Evolutionary conservation across 2,797 vertebrate species (phyloP).

Genomic region (Cichlasoma orientale): DNA sequence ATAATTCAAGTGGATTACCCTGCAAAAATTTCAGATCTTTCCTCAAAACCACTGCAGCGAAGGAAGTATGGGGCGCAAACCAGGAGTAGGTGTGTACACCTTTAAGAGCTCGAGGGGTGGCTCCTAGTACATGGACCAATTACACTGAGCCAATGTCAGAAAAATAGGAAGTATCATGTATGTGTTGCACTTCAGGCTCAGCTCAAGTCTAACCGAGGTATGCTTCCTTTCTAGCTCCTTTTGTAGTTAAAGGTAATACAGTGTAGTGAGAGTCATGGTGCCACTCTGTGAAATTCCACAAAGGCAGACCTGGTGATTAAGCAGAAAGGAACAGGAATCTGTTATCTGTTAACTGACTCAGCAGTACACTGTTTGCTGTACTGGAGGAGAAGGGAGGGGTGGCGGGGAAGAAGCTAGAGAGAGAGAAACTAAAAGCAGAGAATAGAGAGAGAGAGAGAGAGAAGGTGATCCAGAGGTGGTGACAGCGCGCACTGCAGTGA

Average conservation of each 20-base stretch:
- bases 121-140: constrained; percentile 68
- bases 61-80: neutral
- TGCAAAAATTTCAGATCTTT: neutral
- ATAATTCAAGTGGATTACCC: neutral
- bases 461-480: constrained; percentile 59
- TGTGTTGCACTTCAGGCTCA: constrained; percentile 55
- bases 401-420: neutral
- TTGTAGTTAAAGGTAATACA: constrained; percentile 3
- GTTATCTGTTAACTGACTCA: constrained; percentile 70
- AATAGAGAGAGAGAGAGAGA: neutral
- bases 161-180: constrained; percentile 78
- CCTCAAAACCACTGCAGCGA: neutral
- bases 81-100: constrained; percentile 60
- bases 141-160: constrained; percentile 38
- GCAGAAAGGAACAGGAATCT: constrained; percentile 39
- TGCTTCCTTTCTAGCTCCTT: constrained; percentile 35
- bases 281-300: constrained; percentile 15
- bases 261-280: constrained; percentile 1
- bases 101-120: constrained; percentile 73
- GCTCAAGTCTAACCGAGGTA: constrained; percentile 58
- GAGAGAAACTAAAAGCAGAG: constrained; percentile 26
- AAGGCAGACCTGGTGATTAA: constrained; percentile 38
- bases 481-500: constrained; percentile 48
- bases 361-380: constrained; percentile 55
- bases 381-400: constrained; percentile 22